phyloP scores from a whole-genome alignment of 2,113 vertebrate species.

The Hippocampus barbouri region DNA sequence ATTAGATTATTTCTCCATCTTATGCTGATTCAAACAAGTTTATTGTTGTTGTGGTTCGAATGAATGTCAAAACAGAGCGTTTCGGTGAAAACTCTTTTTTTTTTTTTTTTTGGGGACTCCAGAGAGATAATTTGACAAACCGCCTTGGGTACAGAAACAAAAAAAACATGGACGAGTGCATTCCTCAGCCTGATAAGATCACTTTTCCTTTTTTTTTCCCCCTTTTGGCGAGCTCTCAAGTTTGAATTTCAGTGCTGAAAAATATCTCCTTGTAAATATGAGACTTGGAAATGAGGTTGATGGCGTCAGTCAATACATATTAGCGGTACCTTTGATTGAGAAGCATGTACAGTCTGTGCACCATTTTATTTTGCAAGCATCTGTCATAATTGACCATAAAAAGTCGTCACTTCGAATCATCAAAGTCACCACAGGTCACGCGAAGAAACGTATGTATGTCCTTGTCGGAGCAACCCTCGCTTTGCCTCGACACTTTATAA shows the following conservation, averaged over 20 bases:
- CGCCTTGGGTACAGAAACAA: neutral
- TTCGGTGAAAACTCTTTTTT: neutral
- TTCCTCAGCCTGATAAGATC: conserved; percentile 18
- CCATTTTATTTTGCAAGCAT: neutral
- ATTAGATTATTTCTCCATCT: neutral
- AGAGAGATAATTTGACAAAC: neutral
- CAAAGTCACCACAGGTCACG: neutral
- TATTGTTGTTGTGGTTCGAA: neutral
- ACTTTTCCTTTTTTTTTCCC: neutral
- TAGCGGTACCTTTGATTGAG: neutral
- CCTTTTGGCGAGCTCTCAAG: neutral
- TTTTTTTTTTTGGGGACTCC: neutral
- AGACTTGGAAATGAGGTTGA: neutral
- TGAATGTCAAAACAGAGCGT: neutral
- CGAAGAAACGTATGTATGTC: neutral
- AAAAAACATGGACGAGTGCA: neutral
- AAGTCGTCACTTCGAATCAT: neutral
- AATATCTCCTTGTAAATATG: neutral
- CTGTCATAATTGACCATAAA: neutral
- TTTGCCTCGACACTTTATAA: neutral
- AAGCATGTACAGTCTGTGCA: neutral
- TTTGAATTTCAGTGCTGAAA: conserved; percentile 1
- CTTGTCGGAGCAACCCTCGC: neutral
- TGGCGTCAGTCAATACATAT: neutral
- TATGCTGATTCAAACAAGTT: conserved; percentile 12